phyloP scores from a whole-genome alignment of 2,113 vertebrate genomes.

The Merops nubicus region DNA sequence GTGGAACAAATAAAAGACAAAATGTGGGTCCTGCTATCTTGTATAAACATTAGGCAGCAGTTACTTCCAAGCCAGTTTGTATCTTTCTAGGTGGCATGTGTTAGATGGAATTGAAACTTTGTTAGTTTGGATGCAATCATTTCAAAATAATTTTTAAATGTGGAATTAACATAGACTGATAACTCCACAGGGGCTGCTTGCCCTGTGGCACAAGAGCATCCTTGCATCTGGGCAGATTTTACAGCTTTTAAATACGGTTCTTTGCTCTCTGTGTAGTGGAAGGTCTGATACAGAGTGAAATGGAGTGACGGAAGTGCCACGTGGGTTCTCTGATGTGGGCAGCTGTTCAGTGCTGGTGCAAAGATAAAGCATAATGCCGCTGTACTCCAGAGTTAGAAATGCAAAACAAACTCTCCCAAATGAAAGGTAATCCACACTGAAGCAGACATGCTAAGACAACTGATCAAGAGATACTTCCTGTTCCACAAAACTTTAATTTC shows the following conservation, averaged over 20 bases:
- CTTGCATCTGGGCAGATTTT: not conserved
- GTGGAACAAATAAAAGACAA: not conserved
- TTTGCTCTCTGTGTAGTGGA: not conserved
- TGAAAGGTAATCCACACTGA: not conserved
- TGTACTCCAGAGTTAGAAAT: not conserved
- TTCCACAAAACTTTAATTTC: not conserved
- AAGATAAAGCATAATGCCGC: not conserved
- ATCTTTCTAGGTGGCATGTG: not conserved
- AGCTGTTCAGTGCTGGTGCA: not conserved
- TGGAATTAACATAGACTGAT: not conserved
- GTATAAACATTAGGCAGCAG: not conserved
- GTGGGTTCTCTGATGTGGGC: not conserved
- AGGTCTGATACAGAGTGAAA: not conserved
- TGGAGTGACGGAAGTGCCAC: not conserved
- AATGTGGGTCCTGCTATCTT: not conserved
- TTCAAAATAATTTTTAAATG: not conserved
- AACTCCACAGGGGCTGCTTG: not conserved
- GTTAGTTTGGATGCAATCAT: not conserved
- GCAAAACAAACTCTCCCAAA: not conserved
- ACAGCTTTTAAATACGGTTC: not conserved
- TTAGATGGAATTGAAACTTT: not conserved
- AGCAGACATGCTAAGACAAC: not conserved
- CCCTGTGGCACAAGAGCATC: not conserved
- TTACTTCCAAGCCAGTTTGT: not conserved
- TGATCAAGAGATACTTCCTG: not conserved